Evolutionary conservation across 2,888 invertebrate genomes (phyloP).

Genomic region (Heliconius cydno): DNA sequence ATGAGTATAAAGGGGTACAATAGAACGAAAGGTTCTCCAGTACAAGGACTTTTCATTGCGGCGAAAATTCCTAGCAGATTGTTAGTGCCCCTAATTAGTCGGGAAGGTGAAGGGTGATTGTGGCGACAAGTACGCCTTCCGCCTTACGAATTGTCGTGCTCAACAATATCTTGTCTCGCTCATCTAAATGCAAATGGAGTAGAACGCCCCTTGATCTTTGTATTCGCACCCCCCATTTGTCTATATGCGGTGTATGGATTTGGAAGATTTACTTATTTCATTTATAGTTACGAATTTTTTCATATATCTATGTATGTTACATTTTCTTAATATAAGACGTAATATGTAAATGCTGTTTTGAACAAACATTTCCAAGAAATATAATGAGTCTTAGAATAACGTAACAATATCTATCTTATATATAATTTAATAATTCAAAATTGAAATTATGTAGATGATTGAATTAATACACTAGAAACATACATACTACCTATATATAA

Average conservation of each 20-base stretch:
- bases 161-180: conserved; percentile 72
- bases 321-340: background rate
- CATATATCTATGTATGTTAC: background rate
- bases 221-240: conserved; percentile 76
- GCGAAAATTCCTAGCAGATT: conserved; percentile 51
- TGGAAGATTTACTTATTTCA: conserved; percentile 59
- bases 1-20: background rate
- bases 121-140: conserved; percentile 50
- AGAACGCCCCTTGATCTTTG: conserved; percentile 70
- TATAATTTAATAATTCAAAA: no score
- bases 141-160: conserved; percentile 49
- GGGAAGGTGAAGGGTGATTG: conserved; percentile 51
- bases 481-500: background rate
- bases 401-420: no score
- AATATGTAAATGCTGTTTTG: background rate
- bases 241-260: conserved; percentile 54
- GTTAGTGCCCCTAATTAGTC: conserved; percentile 64
- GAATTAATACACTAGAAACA: background rate
- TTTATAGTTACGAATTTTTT: conserved; percentile 22
- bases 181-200: conserved; percentile 78
- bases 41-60: conserved; percentile 40
- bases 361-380: no score
- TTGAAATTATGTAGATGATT: no score
- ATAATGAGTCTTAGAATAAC: no score
- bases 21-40: conserved; percentile 4